Base-by-base conservation (phyloP, 2,888 invertebrate species). In the Macaria liturata region DNA sequence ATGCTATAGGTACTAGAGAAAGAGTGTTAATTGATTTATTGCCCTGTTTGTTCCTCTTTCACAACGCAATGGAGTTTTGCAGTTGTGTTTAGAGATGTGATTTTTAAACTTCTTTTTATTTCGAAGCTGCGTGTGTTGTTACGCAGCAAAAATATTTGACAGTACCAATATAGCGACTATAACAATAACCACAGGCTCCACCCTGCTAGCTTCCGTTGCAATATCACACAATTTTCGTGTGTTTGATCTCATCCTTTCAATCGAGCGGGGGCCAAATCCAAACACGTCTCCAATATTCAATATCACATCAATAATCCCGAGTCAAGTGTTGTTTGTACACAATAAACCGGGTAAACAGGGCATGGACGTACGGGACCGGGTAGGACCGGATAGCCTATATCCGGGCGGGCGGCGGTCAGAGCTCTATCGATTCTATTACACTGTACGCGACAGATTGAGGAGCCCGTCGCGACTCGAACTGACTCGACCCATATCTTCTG, bases 401-500 rank as follows among this genome's bases (percentile, higher is more conserved):
- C 87, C 84, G 86, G 84, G 71, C 20, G 49, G 74, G 69, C 73
- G 74, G 74, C 81, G 83, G 81, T 42, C 70, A 74, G 66, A 81
- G 75, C 74, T 80, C 79, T 78, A 83, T 84, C 86, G 83, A 85
- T 88, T 88, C 87, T 86, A 87, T 86, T 86, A 87, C 82, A 74
- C 81, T 84, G 86, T 76, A 63, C 69, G 61, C 67, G 86, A 84
- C 86, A 84, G 80, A 85, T 88, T 86, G 84, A 81, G 83, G 81
- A 75, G 78, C 68, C 70, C 75, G 66, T 67, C 66, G 72, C 48
- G 45, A 57, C 74, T 75, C 71, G 59, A 53, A 20, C 69, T 8
- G 57, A 75, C 76, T 78, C 74, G 76, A 20, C 20, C 20, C 20
- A 20, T 20, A 20, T 75, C 72, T 71, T 67, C 44, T 62, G 52